Conservation (phyloP, 2,888 invertebrate genomes). For the Cephus sareptanus region DNA sequence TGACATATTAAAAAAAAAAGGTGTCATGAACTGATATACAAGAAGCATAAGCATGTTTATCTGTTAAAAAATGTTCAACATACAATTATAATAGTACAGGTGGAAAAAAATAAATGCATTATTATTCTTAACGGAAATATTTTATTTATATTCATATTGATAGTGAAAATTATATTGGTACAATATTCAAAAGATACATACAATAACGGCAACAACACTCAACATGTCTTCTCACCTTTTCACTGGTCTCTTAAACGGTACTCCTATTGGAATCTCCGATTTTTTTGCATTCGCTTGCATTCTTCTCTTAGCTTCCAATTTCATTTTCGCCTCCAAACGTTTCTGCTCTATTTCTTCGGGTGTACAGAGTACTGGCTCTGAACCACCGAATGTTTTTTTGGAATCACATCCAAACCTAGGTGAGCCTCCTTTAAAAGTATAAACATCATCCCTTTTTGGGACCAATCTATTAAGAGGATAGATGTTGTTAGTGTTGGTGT, state of each 20-base stretch:
- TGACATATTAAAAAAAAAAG: neutral
- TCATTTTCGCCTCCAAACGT: constrained; percentile 72
- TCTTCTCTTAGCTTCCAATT: constrained; percentile 69
- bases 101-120: neutral
- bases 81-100: neutral
- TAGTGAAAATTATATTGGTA: neutral
- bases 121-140: neutral
- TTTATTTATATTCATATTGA: neutral
- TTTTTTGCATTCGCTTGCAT: constrained; percentile 24
- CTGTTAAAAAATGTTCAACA: neutral
- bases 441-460: constrained; percentile 32
- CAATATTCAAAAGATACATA: neutral
- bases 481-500: constrained; percentile 19
- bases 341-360: constrained; percentile 74
- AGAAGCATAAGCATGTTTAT: neutral
- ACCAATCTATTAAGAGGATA: constrained; percentile 38
- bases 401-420: constrained; percentile 13
- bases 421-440: constrained; percentile 28
- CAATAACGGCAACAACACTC: neutral
- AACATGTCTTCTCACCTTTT: constrained; percentile 39
- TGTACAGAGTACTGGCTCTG: constrained; percentile 68
- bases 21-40: neutral
- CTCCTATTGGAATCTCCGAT: constrained; percentile 8
- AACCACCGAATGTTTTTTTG: constrained; percentile 25
- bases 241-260: constrained; percentile 21